phyloP scores from a whole-genome alignment of 2,113 vertebrate species.

The Dinomys branickii region DNA sequence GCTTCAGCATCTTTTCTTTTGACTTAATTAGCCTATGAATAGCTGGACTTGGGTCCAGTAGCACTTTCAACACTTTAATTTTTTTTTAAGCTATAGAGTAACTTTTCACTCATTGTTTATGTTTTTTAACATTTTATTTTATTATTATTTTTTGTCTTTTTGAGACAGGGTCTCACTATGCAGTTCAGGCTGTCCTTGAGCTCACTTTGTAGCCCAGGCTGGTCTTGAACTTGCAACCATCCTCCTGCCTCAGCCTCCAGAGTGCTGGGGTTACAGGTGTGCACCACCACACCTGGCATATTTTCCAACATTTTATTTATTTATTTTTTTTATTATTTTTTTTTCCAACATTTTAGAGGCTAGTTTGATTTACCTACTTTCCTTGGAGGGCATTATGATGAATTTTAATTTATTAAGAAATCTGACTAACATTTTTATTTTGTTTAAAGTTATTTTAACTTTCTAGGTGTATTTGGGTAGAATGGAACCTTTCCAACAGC shows the following conservation, averaged over 20 bases:
- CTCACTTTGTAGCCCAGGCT: too few relatives aligned
- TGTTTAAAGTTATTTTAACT: conserved; percentile 9
- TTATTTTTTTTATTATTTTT: too few relatives aligned
- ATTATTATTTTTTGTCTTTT: too few relatives aligned
- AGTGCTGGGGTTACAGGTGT: too few relatives aligned
- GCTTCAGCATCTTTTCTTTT: neutral
- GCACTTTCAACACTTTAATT: neutral
- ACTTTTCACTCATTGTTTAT: neutral
- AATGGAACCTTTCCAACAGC: neutral
- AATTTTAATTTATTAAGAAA: neutral
- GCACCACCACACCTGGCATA: too few relatives aligned
- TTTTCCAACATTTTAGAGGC: neutral
- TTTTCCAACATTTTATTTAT: too few relatives aligned
- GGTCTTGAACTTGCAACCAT: too few relatives aligned
- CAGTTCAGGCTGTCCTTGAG: too few relatives aligned
- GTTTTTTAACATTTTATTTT: neutral
- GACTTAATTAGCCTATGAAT: neutral
- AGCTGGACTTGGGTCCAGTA: neutral
- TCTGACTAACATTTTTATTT: conserved; percentile 12
- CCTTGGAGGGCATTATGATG: neutral
- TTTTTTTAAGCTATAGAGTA: neutral
- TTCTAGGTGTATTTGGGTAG: conserved; percentile 4
- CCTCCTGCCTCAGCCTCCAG: too few relatives aligned
- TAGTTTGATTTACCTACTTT: neutral
- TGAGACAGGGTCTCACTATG: too few relatives aligned